Evolutionary conservation across 2,888 invertebrate genomes (phyloP), one percentile per base, ranked within the genome.

Genomic region (Baronia brevicornis): DNA sequence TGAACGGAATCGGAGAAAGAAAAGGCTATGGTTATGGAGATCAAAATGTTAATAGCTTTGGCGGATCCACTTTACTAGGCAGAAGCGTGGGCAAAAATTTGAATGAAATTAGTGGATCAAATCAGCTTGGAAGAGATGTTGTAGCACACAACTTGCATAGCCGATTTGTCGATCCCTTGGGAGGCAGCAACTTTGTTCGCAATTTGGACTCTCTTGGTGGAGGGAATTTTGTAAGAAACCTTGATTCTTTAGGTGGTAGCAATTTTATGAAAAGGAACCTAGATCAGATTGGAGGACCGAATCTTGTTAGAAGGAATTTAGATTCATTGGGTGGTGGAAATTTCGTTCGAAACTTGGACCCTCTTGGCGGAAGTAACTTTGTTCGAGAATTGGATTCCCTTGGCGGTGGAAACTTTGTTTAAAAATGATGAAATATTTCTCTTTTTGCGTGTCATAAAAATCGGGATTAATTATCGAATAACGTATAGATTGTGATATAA

Each of bases 311-410:
- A 36, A 69, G 82, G 34, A 71, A 67, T 38, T 46, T 84, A 27
- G 79, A 84, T 39, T 69, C 77, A 0, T 39, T 82, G 38, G 84
- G 84, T 1, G 84, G 84, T 2, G 73, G 72, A 5, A 80, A 79
- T 44, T 55, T 84, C n/a, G 72, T 79, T 2, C 60, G 79, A 5
- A 74, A 71, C 43, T 50, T 86, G 26, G 85, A 86, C 45, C 71
- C 80, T 2, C 60, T 87, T 3, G 86, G 87, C 2, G 86, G 86
- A 1, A 80, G 79, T 8, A 85, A 87, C 55, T 67, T 86, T 9
- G 70, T 84, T 4, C 67, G 84, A 27, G 56, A 74, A 39, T 48
- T 77, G 11, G 69, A 77, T 39, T n/a, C n/a, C n/a, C 51, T 80
- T 11, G 79, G 78, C 24, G 82, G 78, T 4, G 68, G 65, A 11